Conservation (phyloP, 2,113 vertebrate species). For the Callocephalon fimbriatum region DNA sequence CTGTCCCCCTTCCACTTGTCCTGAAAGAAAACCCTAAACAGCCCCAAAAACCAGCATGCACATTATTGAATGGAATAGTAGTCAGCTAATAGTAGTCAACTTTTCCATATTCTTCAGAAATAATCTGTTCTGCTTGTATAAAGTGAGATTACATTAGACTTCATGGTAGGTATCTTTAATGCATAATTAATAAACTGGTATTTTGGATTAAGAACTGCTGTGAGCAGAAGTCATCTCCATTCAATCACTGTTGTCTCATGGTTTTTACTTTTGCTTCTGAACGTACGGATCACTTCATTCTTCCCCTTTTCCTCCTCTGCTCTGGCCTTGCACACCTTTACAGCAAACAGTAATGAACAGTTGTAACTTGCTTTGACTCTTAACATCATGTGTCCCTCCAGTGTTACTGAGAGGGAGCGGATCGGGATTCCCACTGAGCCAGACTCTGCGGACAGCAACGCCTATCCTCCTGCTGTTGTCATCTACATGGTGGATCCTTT, state of each 20-base stretch:
- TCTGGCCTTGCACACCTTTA: background rate
- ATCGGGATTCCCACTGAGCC: constrained; percentile 93
- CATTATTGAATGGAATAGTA: background rate
- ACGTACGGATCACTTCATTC: rapidly evolving
- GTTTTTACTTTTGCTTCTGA: background rate
- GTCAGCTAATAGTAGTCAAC: background rate
- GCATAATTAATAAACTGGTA: background rate
- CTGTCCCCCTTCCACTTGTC: background rate
- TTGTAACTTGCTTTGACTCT: background rate
- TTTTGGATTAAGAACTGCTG: background rate
- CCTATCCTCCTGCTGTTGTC: constrained; percentile 91
- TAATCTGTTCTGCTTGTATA: background rate
- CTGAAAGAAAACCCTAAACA: background rate
- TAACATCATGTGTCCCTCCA: constrained; percentile 34
- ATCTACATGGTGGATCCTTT: constrained; percentile 97
- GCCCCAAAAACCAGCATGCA: background rate
- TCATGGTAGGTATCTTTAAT: background rate
- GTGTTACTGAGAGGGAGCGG: constrained; percentile 86
- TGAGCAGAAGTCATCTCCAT: background rate
- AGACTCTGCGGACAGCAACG: constrained; percentile 86
- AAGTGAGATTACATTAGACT: background rate
- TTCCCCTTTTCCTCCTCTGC: background rate
- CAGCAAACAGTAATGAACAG: rapidly evolving
- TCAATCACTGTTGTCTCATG: rapidly evolving
- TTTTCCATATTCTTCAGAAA: background rate